Base-by-base conservation (phyloP, 2,113 vertebrate species). In the Bettongia penicillata region DNA sequence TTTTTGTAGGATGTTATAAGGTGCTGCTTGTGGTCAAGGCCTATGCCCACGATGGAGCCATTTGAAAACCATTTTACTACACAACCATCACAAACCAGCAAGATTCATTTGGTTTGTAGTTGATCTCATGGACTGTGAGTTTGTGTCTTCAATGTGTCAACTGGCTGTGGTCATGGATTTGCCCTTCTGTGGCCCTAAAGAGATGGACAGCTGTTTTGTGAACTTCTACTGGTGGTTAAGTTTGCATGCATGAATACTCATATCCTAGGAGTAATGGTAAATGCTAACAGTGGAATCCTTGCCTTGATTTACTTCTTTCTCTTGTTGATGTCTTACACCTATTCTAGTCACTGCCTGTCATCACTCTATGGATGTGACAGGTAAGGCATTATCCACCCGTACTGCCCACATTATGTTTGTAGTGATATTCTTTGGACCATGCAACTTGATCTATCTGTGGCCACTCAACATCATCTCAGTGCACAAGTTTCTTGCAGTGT, bases 401-500 rank as follows among this genome's bases (percentile, higher is more conserved):
- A 94, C 94, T 93, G 89, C 96, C 16, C 95, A 98, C 16, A 90
- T 96, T n/a, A 97, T 90, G 0, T 95, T 97, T 8, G 95, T 97
- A 2, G 31, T 95, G 43, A 22, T 97, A 22, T 97, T 97, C 61
- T 97, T 97, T 89, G 93, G 94, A 14, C 95, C 97, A 1, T 96
- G 91, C 10, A 95, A 96, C 57, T 96, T 98, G n/a, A 96, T 97
- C 43, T 98, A 97, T 24, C 53, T 98, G 48, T 97, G 96, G 95
- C 97, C 96, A 84, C 51, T 97, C 48, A 95, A 90, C 24, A 97
- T 94, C 43, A 47, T 50, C 0, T 96, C 95, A 93, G 52, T 97
- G 26, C 95, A 97, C 84, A 98, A 97, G 12, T 96, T 97, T 61
- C 97, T 97, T 51, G 97, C 97, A 91, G 92, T 97, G 6, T 98